These are phyloP conservation scores for Caenorhabditis panamensis DNA, from an alignment of 2,888 invertebrate species.

Conservation along the genomic window DNA sequence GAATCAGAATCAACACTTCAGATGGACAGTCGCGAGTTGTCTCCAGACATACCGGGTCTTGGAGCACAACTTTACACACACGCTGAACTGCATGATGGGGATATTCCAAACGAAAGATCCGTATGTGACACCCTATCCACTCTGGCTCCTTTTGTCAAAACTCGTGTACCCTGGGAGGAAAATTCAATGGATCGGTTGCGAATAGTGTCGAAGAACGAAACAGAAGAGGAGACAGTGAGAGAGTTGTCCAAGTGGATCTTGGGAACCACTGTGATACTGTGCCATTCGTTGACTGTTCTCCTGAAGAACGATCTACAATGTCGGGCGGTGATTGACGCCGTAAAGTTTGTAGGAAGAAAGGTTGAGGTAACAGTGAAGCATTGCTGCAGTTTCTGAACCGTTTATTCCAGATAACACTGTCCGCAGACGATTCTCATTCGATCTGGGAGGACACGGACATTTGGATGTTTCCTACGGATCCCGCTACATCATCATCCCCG, in stretches of 20 bases:
- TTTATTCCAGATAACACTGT: conserved; percentile 27
- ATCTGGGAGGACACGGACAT: conserved; percentile 57
- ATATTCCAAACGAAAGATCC: not conserved
- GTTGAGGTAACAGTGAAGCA: conserved; percentile 11
- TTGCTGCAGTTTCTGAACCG: not conserved
- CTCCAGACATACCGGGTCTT: too few species aligned
- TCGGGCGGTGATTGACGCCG: conserved; percentile 9
- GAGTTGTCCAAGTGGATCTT: conserved; percentile 6
- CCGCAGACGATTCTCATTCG: not conserved
- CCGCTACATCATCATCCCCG: not conserved
- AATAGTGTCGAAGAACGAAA: conserved; percentile 35
- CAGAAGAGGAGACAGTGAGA: not conserved
- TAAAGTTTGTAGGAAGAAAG: conserved; percentile 9
- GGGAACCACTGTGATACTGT: conserved; percentile 30
- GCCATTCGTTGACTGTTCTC: conserved; percentile 6
- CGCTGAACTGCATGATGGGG: too few species aligned
- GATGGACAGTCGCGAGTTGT: too few species aligned
- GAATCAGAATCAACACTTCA: too few species aligned
- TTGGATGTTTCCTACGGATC: conserved; percentile 22
- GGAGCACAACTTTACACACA: too few species aligned
- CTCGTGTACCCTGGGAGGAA: not conserved
- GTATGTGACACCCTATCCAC: not conserved
- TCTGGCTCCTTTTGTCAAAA: conserved; percentile 20
- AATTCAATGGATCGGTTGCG: too few species aligned
- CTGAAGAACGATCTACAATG: conserved; percentile 10